Evolutionary conservation across 1,140 invertebrate species (phyloP).

Genomic region (Proales similis): DNA sequence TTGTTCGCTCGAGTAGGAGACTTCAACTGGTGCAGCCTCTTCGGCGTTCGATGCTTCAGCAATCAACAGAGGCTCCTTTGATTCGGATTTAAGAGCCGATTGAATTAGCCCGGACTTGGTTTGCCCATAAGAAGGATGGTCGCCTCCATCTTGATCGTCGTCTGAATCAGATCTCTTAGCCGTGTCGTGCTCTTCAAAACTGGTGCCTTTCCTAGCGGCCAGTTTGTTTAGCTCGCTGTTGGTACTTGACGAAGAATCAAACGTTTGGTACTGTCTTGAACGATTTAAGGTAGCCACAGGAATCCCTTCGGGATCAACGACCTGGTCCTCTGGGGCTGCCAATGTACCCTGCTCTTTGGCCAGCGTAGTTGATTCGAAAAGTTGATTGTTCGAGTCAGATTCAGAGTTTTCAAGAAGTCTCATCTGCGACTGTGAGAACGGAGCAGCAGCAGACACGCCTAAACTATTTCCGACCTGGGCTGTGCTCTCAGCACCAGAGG

Average conservation of each 20-base stretch:
- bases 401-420: background rate
- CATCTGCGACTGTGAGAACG: background rate
- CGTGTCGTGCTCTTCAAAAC: background rate
- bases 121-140: background rate
- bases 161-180: background rate
- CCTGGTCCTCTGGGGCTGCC: constrained; percentile 2
- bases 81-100: background rate
- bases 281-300: background rate
- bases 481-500: background rate
- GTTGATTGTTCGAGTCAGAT: background rate
- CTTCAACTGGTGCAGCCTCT: constrained; percentile 2
- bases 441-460: background rate
- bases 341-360: background rate
- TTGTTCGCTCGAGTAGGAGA: constrained; percentile 20
- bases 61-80: background rate
- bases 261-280: constrained; percentile 31
- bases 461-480: background rate
- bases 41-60: background rate
- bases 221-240: background rate
- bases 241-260: constrained; percentile 20
- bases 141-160: constrained; percentile 12
- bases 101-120: background rate
- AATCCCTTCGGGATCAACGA: background rate
- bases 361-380: background rate
- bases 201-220: background rate